A percentile compares a stretch with the other conserved stretches of the same genome.
phyloP scores from a whole-genome alignment of 1,140 invertebrate genomes.

The Lerema accius region DNA sequence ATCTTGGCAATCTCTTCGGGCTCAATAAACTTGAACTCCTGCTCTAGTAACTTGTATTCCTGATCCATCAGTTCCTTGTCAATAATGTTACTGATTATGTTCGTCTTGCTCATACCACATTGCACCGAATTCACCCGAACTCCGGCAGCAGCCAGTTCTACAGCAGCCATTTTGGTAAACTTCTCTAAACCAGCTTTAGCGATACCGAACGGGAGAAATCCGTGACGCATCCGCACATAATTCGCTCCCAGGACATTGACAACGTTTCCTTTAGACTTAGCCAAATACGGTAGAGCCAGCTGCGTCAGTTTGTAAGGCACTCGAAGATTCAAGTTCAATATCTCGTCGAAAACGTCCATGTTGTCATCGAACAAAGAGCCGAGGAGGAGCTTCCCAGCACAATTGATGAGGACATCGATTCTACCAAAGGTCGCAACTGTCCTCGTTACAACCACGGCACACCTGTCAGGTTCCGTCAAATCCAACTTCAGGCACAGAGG shows the following conservation, averaged over 20 bases:
- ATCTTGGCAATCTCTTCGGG: slow-evolving; percentile 89
- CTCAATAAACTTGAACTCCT: slow-evolving; percentile 86
- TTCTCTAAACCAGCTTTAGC: slow-evolving; percentile 83
- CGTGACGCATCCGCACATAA: slow-evolving; percentile 34
- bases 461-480: slow-evolving; percentile 85
- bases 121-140: slow-evolving; percentile 87
- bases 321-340: slow-evolving; percentile 88
- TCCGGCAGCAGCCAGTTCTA: slow-evolving; percentile 78
- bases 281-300: slow-evolving; percentile 87
- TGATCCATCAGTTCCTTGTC: slow-evolving; percentile 78
- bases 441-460: slow-evolving; percentile 83
- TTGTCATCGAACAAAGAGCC: slow-evolving; percentile 88
- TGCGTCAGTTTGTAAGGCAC: slow-evolving; percentile 88
- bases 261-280: slow-evolving; percentile 76
- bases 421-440: slow-evolving; percentile 83
- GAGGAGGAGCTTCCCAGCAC: slow-evolving; percentile 87
- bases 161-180: slow-evolving; percentile 86
- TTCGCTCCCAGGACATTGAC: slow-evolving; percentile 40
- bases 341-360: slow-evolving; percentile 86
- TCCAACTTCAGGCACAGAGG: slow-evolving; percentile 80
- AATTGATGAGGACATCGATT: slow-evolving; percentile 88
- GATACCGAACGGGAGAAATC: slow-evolving; percentile 39
- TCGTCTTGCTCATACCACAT: slow-evolving; percentile 85
- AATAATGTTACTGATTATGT: slow-evolving; percentile 81
- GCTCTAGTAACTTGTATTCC: slow-evolving; percentile 87